Conservation (phyloP, 2,797 vertebrate genomes). For the Bradypodion ventrale region DNA sequence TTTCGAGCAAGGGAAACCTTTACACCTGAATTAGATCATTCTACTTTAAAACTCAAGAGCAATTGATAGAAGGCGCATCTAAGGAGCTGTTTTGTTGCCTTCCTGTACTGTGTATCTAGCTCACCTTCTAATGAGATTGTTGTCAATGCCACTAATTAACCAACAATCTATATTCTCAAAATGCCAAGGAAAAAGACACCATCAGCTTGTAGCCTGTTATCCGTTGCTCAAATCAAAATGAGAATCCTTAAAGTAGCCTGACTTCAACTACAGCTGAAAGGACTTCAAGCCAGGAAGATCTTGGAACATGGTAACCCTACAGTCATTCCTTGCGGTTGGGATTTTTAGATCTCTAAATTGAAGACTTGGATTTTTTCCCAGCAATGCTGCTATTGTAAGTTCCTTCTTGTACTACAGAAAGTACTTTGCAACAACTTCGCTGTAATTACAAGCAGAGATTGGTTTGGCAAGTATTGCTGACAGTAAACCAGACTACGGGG, state of each 20-base stretch:
- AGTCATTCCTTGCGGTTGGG: background rate
- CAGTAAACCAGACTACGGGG: slow-evolving; percentile 17
- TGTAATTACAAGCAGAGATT: slow-evolving; percentile 22
- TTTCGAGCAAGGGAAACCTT: too few relatives aligned
- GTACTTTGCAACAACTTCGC: background rate
- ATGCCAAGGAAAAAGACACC: background rate
- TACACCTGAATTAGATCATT: background rate
- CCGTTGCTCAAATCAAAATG: background rate
- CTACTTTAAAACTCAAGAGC: background rate
- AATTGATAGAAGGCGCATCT: background rate
- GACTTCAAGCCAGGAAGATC: background rate
- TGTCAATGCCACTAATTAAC: slow-evolving; percentile 21
- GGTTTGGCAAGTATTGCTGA: slow-evolving; percentile 16
- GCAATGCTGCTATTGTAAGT: background rate
- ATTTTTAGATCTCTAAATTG: slow-evolving; percentile 8
- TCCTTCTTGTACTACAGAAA: background rate
- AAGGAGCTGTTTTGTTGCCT: background rate
- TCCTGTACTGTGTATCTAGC: background rate
- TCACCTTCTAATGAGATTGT: slow-evolving; percentile 6
- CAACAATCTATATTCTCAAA: slow-evolving; percentile 18
- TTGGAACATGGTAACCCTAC: background rate
- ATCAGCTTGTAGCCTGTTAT: background rate
- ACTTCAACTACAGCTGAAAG: background rate
- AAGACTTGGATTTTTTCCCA: background rate
- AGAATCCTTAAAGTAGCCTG: background rate